These are phyloP conservation scores for Stenchaetothrips biformis DNA, from an alignment of 2,888 invertebrate species.

Conservation along the genomic window DNA sequence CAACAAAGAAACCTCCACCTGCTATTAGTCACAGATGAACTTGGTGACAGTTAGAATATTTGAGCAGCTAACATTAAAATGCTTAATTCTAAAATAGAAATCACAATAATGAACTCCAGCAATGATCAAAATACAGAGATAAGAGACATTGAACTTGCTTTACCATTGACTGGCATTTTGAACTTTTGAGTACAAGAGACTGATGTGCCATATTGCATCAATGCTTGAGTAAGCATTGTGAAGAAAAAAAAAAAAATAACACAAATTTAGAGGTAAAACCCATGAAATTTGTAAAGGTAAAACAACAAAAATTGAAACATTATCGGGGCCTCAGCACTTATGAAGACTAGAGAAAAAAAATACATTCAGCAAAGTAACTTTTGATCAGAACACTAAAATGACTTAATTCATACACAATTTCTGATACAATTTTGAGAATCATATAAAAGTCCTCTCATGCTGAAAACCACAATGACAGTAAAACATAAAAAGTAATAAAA, in stretches of 20 bases:
- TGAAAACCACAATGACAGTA: neutral
- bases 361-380: too few species aligned
- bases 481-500: neutral
- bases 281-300: neutral
- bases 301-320: neutral
- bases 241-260: neutral
- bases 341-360: neutral
- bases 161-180: neutral
- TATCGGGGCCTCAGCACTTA: neutral
- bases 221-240: neutral
- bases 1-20: constrained; percentile 20
- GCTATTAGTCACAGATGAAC: neutral
- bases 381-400: too few species aligned
- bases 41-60: neutral
- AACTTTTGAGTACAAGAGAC: neutral
- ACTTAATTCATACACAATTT: too few species aligned
- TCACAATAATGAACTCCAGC: constrained; percentile 23
- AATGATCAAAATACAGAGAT: constrained; percentile 14
- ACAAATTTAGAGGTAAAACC: neutral
- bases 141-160: neutral
- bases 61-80: constrained; percentile 23
- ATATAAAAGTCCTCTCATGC: neutral
- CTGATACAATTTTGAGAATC: too few species aligned
- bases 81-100: constrained; percentile 22
- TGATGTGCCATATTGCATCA: neutral